Percentiles rank a stretch among this genome's conserved stretches.
Conservation (phyloP, 2,113 vertebrate genomes). For the Chiloscyllium plagiosum region DNA sequence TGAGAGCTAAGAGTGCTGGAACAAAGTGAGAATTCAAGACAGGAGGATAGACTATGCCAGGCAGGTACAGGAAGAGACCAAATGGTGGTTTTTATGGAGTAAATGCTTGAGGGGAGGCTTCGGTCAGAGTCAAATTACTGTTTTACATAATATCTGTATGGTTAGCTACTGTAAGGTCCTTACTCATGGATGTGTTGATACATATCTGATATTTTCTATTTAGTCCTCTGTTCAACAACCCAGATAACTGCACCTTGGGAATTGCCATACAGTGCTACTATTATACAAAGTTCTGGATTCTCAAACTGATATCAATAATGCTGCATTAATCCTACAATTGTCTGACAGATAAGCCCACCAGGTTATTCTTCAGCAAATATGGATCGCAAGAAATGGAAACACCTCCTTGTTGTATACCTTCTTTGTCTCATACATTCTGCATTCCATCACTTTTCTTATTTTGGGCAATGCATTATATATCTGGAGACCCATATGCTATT, state of each 20-base stretch:
- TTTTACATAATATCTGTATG: neutral
- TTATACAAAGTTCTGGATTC: neutral
- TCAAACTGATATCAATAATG: neutral
- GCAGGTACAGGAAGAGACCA: neutral
- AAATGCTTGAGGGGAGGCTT: neutral
- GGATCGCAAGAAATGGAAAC: neutral
- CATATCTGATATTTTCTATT: neutral
- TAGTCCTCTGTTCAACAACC: neutral
- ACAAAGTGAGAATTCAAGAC: neutral
- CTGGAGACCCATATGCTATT: neutral
- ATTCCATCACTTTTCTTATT: neutral
- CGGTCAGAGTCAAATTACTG: neutral
- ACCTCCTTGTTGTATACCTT: neutral
- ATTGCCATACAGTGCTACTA: neutral
- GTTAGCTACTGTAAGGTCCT: neutral
- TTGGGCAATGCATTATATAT: neutral
- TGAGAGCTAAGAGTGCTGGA: neutral
- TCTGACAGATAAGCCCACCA: neutral
- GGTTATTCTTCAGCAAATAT: neutral
- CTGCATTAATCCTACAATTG: neutral
- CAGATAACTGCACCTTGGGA: neutral
- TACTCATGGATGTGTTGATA: neutral
- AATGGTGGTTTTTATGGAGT: neutral
- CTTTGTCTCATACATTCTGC: neutral
- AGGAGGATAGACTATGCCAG: neutral